Evolutionary conservation across 2,113 vertebrate species (phyloP).

Genomic region (Melierax canorus): DNA sequence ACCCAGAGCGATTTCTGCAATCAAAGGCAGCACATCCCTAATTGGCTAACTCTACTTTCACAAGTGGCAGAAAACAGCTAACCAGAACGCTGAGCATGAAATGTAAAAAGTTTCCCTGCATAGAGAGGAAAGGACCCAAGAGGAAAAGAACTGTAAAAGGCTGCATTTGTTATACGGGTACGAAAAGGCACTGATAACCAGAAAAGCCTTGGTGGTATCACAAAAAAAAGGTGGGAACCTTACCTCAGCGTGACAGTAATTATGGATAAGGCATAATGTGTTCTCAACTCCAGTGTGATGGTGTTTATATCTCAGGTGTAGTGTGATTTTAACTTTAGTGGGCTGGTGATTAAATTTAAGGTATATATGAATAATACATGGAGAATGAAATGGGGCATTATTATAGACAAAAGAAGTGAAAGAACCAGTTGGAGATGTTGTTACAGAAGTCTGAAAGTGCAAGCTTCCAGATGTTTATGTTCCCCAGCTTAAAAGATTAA

Average conservation of each 20-base stretch:
- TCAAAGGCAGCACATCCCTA: not conserved
- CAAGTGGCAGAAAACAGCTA: not conserved
- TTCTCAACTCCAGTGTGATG: conserved; percentile 61
- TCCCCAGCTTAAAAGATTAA: conserved; percentile 58
- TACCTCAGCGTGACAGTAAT: conserved; percentile 66
- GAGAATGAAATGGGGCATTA: conserved; percentile 47
- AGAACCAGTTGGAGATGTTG: conserved; percentile 54
- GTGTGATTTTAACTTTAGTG: conserved; percentile 69
- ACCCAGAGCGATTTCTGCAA: not conserved
- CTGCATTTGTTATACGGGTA: not conserved
- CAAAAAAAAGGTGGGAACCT: conserved; percentile 58
- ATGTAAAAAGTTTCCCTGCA: not conserved
- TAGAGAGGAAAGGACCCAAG: not conserved
- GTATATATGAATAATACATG: conserved; percentile 71
- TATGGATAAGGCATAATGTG: conserved; percentile 66
- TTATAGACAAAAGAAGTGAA: conserved; percentile 52
- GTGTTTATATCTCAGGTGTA: conserved; percentile 72
- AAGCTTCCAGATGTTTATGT: conserved; percentile 63
- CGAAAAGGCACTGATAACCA: conserved; percentile 3
- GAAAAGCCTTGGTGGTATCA: conserved; percentile 39
- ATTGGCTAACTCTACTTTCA: not conserved
- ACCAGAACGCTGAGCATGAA: not conserved
- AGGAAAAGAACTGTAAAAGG: not conserved
- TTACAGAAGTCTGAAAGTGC: conserved; percentile 40
- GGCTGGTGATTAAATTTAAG: conserved; percentile 74